Conservation (phyloP, 2,888 invertebrate genomes). For the Temnothorax rugatulus region DNA sequence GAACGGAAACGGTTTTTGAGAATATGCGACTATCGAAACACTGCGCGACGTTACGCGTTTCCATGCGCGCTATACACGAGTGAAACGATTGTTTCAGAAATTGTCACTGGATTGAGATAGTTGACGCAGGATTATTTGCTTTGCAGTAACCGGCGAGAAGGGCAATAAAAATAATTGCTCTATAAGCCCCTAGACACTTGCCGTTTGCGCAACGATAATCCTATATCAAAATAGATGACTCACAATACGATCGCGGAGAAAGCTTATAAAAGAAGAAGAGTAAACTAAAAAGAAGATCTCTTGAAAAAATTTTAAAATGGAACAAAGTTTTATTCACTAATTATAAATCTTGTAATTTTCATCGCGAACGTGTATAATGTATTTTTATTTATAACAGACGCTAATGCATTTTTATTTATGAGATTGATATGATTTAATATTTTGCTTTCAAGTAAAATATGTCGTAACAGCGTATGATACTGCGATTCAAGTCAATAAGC, state of each 20-base stretch:
- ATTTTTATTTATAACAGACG: background rate
- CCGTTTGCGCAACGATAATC: background rate
- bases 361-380: background rate
- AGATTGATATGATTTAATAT: background rate
- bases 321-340: background rate
- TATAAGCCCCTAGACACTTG: background rate
- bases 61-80: background rate
- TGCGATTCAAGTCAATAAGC: background rate
- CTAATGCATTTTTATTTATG: background rate
- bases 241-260: background rate
- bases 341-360: background rate
- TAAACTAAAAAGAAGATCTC: background rate
- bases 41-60: slow-evolving; percentile 1
- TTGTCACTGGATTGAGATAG: background rate
- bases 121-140: background rate
- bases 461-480: background rate
- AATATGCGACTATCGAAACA: slow-evolving; percentile 25
- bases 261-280: background rate
- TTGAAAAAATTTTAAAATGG: background rate
- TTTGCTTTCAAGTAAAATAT: background rate
- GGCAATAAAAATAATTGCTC: slow-evolving; percentile 21
- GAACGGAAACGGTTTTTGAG: slow-evolving; percentile 42
- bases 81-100: slow-evolving; percentile 28
- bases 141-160: background rate
- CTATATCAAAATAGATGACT: background rate